Evolutionary conservation across 1,140 invertebrate species (phyloP).

Genomic region (Anoplophora glabripennis): DNA sequence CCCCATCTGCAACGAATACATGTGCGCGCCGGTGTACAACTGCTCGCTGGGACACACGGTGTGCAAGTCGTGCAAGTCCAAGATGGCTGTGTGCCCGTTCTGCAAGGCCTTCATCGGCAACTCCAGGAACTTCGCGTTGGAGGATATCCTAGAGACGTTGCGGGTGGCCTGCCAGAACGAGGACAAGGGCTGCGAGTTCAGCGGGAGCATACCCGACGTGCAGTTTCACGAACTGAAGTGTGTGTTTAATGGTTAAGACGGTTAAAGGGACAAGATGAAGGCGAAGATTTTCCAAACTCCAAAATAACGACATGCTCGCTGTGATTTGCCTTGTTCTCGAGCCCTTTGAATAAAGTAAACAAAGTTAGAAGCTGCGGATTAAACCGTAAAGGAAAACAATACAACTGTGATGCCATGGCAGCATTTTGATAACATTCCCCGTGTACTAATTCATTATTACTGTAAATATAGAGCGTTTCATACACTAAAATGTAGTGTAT

Average conservation of each 20-base stretch:
- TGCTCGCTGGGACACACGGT: conserved; percentile 15
- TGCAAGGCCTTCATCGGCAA: conserved; percentile 11
- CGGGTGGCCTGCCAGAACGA: conserved; percentile 9
- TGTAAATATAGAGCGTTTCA: too few relatives aligned
- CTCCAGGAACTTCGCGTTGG: conserved; percentile 15
- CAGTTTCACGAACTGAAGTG: conserved; percentile 14
- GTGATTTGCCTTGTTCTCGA: too few relatives aligned
- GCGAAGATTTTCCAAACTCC: too few relatives aligned
- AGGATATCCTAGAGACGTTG: conserved; percentile 13
- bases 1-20: conserved; percentile 17
- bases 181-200: conserved; percentile 12
- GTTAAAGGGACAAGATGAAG: too few relatives aligned
- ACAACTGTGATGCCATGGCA: too few relatives aligned
- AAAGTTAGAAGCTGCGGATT: too few relatives aligned
- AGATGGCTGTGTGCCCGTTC: conserved; percentile 8
- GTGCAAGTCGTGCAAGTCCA: conserved; percentile 11
- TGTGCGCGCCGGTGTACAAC: conserved; percentile 15
- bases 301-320: too few relatives aligned
- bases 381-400: too few relatives aligned
- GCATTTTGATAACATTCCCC: too few relatives aligned
- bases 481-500: too few relatives aligned
- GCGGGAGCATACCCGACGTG: background rate
- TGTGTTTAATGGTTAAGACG: background rate
- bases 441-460: too few relatives aligned
- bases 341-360: too few relatives aligned